Percentiles rank a stretch among this genome's conserved stretches.
phyloP scores from a whole-genome alignment of 2,888 invertebrate species.

The Cerceris rybyensis region DNA sequence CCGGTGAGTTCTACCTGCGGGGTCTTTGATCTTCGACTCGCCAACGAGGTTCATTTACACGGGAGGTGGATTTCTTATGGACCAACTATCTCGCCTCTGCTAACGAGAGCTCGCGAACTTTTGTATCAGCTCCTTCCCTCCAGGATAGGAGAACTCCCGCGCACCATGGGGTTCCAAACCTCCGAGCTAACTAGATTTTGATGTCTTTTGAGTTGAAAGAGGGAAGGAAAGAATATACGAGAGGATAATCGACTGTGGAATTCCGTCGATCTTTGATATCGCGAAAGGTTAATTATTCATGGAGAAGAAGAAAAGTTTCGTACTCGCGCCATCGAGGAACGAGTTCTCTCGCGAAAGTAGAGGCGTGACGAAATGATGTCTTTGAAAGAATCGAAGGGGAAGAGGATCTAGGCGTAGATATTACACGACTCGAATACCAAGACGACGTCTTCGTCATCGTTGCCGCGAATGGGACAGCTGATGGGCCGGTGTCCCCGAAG shows the following conservation, averaged over 20 bases:
- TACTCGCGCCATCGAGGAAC: too few species aligned
- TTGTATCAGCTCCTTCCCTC: conserved; percentile 12
- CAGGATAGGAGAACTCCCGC: neutral
- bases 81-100: conserved; percentile 40
- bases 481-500: conserved; percentile 77
- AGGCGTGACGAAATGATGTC: too few species aligned
- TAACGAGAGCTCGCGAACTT: conserved; percentile 63
- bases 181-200: conserved; percentile 10
- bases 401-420: neutral
- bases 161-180: neutral
- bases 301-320: too few species aligned
- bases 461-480: conserved; percentile 78
- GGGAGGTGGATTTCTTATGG: conserved; percentile 58
- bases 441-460: conserved; percentile 26
- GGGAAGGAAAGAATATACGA: neutral
- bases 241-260: too few species aligned
- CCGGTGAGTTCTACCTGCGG: conserved; percentile 49
- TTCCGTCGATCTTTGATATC: too few species aligned
- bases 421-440: neutral
- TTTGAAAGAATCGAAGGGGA: too few species aligned
- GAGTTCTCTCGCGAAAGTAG: too few species aligned
- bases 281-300: too few species aligned
- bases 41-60: conserved; percentile 69
- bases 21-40: conserved; percentile 66
- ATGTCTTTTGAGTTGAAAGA: neutral